Evolutionary conservation across 2,113 vertebrate genomes (phyloP).

Genomic region (Tachuris rubrigastra): DNA sequence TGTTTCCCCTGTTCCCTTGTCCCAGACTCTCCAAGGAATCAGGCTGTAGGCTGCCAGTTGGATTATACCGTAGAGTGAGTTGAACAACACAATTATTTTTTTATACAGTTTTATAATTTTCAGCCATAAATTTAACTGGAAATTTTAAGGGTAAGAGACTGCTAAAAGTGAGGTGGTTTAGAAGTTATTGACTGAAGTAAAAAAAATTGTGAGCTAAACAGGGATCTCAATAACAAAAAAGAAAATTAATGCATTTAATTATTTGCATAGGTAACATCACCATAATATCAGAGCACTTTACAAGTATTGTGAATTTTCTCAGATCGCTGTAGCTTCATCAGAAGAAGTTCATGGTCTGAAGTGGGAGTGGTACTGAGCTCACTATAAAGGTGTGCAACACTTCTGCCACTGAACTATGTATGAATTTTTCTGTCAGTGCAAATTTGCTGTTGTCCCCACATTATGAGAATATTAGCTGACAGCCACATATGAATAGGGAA

Average conservation of each 20-base stretch:
- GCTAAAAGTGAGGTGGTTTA: neutral
- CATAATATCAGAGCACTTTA: neutral
- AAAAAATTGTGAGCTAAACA: conserved; percentile 15
- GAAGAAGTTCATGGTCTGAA: neutral
- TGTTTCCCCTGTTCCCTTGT: accelerated
- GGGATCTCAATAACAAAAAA: neutral
- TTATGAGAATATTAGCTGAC: neutral
- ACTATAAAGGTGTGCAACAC: neutral
- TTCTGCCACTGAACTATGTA: neutral
- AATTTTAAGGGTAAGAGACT: neutral
- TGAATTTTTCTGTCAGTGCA: neutral
- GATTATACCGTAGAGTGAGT: neutral
- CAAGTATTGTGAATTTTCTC: neutral
- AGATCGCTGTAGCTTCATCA: neutral
- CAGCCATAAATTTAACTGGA: conserved; percentile 9
- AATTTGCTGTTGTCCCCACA: neutral
- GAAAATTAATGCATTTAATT: conserved; percentile 2
- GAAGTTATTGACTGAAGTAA: conserved; percentile 4
- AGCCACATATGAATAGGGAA: neutral
- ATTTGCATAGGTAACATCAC: neutral
- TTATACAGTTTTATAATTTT: neutral
- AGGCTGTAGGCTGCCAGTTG: neutral
- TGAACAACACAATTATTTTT: neutral
- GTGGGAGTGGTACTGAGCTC: neutral
- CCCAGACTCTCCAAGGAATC: neutral